Evolutionary conservation across 2,113 vertebrate species (phyloP), one percentile per base, ranked within the genome.

Genomic region (Emberiza fucata): DNA sequence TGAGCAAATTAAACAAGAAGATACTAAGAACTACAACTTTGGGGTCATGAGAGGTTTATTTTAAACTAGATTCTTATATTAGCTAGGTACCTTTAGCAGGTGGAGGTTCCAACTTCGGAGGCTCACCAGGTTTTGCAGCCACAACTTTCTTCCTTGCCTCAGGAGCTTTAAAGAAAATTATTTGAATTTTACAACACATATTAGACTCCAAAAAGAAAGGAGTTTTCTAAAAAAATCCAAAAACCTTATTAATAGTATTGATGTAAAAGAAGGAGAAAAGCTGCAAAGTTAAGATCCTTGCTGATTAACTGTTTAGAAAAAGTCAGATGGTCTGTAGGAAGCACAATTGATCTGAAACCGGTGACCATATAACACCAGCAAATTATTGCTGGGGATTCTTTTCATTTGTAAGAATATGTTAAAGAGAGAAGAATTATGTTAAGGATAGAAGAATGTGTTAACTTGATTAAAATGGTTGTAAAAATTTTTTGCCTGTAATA

Each of bases 151-250:
- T 98, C 94, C 84, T 98, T 33, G 89, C 29, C 23, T 87, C 95
- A 94, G 97, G 97, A 97, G 98, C 98, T 98, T 98, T 96, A 96
- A 98, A 97, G 95, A 98, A 98, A 95, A 97, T 92, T 56, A 94
- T 88, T 68, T 95, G 21, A 90, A 76, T 96, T 97, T 98, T 94
- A 97, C 57, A 94, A 95, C 56, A 90, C 69, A 64, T 18, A 78
- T 76, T 45, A 63, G 28, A 90, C 70, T 60, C 8, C 90, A 60
- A 87, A 35, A 76, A 80, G 70, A 56, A 75, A 56, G 23, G 22
- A 63, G 28, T 22, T 64, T 69, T 83, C 33, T 47, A 88, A 80
- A 72, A 72, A 97, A 92, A 40, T 31, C 4, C 22, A 27, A 57
- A 39, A 9, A 95, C 28, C 4, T 37, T 27, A 25, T 91, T 89